Evolutionary conservation across 2,113 vertebrate genomes (phyloP), one percentile per base, ranked within the genome.

Genomic region (Nipponia nippon): DNA sequence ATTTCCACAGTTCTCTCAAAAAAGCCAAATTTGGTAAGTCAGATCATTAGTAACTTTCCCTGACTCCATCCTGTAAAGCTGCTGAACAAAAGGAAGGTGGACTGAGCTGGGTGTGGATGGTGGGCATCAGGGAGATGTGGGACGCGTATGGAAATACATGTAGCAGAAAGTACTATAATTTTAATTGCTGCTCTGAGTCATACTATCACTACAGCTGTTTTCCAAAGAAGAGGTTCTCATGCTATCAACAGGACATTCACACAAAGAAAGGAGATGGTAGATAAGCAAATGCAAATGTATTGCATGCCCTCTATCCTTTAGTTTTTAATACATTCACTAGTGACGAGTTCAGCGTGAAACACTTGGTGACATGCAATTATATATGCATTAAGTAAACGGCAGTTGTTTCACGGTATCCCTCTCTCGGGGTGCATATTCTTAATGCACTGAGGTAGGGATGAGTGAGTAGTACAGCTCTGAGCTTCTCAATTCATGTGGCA

Each of bases 401-500:
- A 75, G 56, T 67, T 76, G 50, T 77, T 93, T 95, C 58, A 46
- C 11, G 30, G 47, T 67, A 11, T 46, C 34, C 72, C 46, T 81
- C 59, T 96, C 77, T 71, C 47, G 59, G 79, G 52, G 15, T 87
- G 27, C 79, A 13, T 93, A 11, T 83, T 86, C 58, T 65, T 83
- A 88, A 78, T 76, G 82, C 30, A 11, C 52, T 10, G 40, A 94
- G 70, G 72, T 69, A 13, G 89, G 67, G 85, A 47, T 26, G 83
- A 17, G 62, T 47, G 53, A 70, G 56, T 62, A 91, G 27, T 80
- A 49, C 87, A 92, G 73, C 81, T 49, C 53, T 30, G 75, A 77
- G 75, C 84, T 78, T 81, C 91, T 95, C 59, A 55, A 83, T 87
- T 94, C 94, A 8, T 62, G 81, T 87, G 91, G 96, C 93, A 47